A percentile compares a stretch with the other conserved stretches of the same genome.
Conservation (phyloP, 2,113 vertebrate genomes). For the Mormoops blainvillei region DNA sequence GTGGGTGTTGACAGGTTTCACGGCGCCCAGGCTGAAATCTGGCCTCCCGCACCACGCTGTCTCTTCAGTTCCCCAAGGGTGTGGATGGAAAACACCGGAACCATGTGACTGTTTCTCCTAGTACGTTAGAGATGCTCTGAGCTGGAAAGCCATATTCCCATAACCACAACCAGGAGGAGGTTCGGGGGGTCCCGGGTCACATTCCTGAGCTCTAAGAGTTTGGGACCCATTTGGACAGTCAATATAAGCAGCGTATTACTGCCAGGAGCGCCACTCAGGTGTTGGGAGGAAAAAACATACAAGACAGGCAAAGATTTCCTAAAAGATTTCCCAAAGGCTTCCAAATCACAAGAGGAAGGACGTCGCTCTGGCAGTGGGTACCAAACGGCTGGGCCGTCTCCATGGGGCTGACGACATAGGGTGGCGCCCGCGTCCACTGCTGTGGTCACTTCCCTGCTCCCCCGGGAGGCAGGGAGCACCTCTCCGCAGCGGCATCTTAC, state of each 20-base stretch:
- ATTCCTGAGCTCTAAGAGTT: not conserved
- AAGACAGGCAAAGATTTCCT: not conserved
- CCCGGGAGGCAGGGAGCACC: accelerated
- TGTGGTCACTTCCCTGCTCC: accelerated
- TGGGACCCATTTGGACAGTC: not conserved
- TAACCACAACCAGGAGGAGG: not conserved
- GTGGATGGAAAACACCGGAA: not conserved
- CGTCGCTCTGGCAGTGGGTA: accelerated
- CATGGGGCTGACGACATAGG: accelerated
- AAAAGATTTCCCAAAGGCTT: not conserved
- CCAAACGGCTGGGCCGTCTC: not conserved
- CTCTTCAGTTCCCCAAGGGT: not conserved
- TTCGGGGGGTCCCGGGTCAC: not conserved
- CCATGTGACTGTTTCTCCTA: accelerated
- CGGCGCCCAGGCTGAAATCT: not conserved
- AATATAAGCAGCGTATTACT: no score
- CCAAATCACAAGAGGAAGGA: not conserved
- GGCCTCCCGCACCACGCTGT: accelerated
- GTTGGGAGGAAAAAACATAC: not conserved
- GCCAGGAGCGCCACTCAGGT: not conserved
- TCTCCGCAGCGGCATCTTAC: not conserved
- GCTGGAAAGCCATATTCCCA: not conserved
- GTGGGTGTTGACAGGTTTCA: not conserved
- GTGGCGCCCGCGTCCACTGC: accelerated
- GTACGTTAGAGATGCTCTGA: not conserved